Conservation (phyloP, 2,113 vertebrate genomes). For the Barnardius zonarius region DNA sequence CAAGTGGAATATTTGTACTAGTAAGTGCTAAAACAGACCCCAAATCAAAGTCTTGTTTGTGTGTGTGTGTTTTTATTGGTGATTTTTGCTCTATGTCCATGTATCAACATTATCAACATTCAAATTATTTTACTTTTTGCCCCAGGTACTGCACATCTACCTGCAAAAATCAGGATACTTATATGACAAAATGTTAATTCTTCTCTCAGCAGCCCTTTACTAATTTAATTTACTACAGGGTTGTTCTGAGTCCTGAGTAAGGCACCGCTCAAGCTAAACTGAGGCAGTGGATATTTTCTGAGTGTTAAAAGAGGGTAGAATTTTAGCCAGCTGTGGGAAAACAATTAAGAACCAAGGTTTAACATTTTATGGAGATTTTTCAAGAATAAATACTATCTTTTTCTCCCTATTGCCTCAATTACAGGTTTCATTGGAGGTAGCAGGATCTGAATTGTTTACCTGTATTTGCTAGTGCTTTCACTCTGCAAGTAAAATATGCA, state of each 20-base stretch:
- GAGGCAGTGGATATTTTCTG: neutral
- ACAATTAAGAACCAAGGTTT: neutral
- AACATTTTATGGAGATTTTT: neutral
- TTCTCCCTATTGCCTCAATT: neutral
- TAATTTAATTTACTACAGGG: neutral
- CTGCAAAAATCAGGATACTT: neutral
- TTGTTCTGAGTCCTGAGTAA: neutral
- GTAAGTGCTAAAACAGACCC: slow-evolving; percentile 7
- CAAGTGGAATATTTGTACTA: slow-evolving; percentile 21
- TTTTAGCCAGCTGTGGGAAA: neutral
- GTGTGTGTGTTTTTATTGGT: neutral
- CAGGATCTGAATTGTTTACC: neutral
- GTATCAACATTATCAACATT: neutral
- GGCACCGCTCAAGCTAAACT: neutral
- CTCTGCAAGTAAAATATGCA: neutral
- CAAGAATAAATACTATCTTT: neutral
- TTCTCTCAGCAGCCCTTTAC: neutral
- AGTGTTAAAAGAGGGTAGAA: neutral
- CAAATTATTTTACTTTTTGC: neutral
- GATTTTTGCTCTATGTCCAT: neutral
- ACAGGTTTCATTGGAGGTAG: neutral
- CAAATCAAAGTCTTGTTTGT: neutral
- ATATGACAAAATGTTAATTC: neutral
- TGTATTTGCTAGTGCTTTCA: neutral
- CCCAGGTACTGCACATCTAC: neutral